phyloP scores from a whole-genome alignment of 2,888 invertebrate species.

The Phortica okadai region DNA sequence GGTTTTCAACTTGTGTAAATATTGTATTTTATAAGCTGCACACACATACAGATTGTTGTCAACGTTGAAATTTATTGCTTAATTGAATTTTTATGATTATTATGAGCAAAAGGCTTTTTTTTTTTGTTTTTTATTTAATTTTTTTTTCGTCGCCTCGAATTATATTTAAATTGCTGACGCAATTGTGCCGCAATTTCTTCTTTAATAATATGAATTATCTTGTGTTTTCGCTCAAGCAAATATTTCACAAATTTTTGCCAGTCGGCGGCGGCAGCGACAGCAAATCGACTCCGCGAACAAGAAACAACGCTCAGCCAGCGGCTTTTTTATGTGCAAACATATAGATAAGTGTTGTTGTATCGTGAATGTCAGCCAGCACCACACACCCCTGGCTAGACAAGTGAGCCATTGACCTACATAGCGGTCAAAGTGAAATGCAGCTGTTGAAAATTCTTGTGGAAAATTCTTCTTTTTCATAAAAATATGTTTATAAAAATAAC shows the following conservation, averaged over 20 bases:
- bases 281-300: too few species aligned
- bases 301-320: too few species aligned
- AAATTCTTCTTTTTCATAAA: neutral
- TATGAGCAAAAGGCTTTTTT: neutral
- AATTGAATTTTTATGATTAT: constrained; percentile 13
- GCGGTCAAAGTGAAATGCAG: constrained; percentile 24
- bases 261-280: too few species aligned
- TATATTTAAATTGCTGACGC: constrained; percentile 50
- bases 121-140: neutral
- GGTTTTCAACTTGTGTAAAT: too few species aligned
- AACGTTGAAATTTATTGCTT: neutral
- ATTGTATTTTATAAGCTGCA: too few species aligned
- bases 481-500: neutral
- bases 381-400: neutral
- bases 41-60: too few species aligned
- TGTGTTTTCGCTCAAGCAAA: constrained; percentile 45
- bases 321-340: too few species aligned
- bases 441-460: constrained; percentile 4
- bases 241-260: constrained; percentile 45
- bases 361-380: too few species aligned
- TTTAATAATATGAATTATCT: constrained; percentile 34
- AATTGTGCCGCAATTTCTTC: constrained; percentile 57
- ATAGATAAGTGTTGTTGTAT: too few species aligned
- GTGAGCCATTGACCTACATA: constrained; percentile 23
- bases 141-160: constrained; percentile 13